phyloP scores from a whole-genome alignment of 2,113 vertebrate species.

The Nothocercus nigrocapillus region DNA sequence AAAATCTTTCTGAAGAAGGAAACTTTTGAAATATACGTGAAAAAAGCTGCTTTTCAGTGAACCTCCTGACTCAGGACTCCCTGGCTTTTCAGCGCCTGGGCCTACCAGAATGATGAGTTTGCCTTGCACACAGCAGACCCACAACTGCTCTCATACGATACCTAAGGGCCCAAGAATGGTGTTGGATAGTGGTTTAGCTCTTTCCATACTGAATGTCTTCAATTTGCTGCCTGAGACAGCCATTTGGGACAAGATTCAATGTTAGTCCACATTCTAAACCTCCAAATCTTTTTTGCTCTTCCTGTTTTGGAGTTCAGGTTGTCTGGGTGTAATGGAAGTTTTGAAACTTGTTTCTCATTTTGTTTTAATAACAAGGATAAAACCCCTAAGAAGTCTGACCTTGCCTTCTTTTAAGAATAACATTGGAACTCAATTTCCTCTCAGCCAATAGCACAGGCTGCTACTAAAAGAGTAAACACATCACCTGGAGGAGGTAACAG shows the following conservation, averaged over 20 bases:
- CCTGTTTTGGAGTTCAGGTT: neutral
- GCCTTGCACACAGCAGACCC: conserved; percentile 33
- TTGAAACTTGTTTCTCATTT: neutral
- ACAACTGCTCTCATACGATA: neutral
- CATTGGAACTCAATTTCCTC: neutral
- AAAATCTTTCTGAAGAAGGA: conserved; percentile 53
- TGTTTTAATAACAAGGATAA: conserved; percentile 9
- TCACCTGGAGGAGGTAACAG: neutral
- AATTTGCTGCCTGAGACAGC: neutral
- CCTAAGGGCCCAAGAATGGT: neutral
- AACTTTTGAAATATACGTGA: conserved; percentile 46
- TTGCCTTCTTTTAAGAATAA: neutral
- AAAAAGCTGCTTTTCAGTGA: conserved; percentile 46
- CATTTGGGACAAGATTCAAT: neutral
- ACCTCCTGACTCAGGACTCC: conserved; percentile 38
- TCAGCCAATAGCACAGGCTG: neutral
- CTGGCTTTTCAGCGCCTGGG: neutral
- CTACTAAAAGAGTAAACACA: neutral
- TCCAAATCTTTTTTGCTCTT: conserved; percentile 39
- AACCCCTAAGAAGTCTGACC: neutral
- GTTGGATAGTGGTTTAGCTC: conserved; percentile 23
- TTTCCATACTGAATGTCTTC: conserved; percentile 1
- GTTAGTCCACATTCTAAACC: neutral
- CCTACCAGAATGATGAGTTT: neutral
- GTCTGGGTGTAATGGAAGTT: neutral